Conservation (phyloP, 2,113 vertebrate species). For the Cepphus grylle region DNA sequence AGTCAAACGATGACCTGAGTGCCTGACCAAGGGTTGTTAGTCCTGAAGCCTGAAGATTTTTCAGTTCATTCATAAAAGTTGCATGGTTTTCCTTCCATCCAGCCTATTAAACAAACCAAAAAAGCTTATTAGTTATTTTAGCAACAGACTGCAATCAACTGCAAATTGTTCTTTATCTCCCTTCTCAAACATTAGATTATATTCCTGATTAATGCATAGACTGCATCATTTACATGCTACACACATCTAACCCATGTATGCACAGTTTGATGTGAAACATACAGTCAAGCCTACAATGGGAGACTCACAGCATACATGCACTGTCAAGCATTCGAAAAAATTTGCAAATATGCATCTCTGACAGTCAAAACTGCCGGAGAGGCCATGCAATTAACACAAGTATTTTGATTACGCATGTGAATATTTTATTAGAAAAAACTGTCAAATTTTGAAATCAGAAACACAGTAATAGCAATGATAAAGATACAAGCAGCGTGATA, state of each 20-base stretch:
- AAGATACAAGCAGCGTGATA: neutral
- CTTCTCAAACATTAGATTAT: neutral
- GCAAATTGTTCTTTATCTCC: neutral
- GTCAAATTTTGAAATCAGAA: neutral
- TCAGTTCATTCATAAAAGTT: slow-evolving; percentile 97
- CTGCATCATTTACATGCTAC: neutral
- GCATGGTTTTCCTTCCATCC: slow-evolving; percentile 98
- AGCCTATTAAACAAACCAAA: slow-evolving; percentile 72
- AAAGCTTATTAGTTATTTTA: neutral
- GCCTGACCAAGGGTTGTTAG: slow-evolving; percentile 95
- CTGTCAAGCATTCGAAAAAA: neutral
- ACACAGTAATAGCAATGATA: neutral
- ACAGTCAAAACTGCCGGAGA: neutral
- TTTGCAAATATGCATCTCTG: neutral
- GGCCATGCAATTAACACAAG: neutral
- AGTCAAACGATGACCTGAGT: slow-evolving; percentile 93
- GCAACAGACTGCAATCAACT: neutral
- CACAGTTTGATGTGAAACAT: neutral
- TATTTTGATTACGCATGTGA: neutral
- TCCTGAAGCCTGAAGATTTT: slow-evolving; percentile 95
- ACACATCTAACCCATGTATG: neutral
- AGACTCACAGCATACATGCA: neutral
- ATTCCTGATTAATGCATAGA: neutral
- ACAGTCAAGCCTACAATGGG: neutral
- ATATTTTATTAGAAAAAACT: neutral